Evolutionary conservation across 2,888 invertebrate genomes (phyloP), one percentile per base, ranked within the genome.

Genomic region (Drosophila meridiana): DNA sequence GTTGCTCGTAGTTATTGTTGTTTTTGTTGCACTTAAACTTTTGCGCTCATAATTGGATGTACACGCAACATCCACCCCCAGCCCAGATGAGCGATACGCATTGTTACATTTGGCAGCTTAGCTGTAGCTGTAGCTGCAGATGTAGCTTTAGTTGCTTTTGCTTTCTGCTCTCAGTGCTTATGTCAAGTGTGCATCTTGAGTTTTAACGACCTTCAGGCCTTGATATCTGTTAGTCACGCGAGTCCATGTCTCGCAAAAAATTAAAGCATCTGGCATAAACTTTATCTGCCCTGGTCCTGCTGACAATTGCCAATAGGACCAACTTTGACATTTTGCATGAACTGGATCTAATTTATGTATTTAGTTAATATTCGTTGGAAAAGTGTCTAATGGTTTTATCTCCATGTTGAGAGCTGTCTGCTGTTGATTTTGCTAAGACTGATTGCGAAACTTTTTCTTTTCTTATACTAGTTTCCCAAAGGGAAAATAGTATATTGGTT

Each of bases 1-100:
- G 47, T 43, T 50, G 34, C 38, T 38, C 60, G 26, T 53, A 63
- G 60, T 60, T 60, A 34, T 43, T 65, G 50, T 67, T 83, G 78
- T 76, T 83, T 73, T 68, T 81, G 73, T 73, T 89, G 82, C 87
- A 85, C 89, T 89, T 84, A 79, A 87, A 85, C 77, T 73, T 78
- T 76, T 75, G 73, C 88, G 69, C 81, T 88, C 80, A 90, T 86
- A 86, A 86, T 90, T 86, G 90, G 89, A 89, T 73, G 83, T 69
- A 71, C 71, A 69, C 60, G 56, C 65, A 75, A 62, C 73, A 73
- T 61, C 61, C 65, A 69, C 56, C 53, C 26, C n/a, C 32, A 65
- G 48, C 48, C 43, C 43, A 66, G 64, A 56, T 58, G 69, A 52
- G 66, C 65, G 76, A 69, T 55, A 70, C 61, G 73, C 73, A 75